Conservation (phyloP, 2,888 invertebrate genomes). For the Cactoblastis cactorum region DNA sequence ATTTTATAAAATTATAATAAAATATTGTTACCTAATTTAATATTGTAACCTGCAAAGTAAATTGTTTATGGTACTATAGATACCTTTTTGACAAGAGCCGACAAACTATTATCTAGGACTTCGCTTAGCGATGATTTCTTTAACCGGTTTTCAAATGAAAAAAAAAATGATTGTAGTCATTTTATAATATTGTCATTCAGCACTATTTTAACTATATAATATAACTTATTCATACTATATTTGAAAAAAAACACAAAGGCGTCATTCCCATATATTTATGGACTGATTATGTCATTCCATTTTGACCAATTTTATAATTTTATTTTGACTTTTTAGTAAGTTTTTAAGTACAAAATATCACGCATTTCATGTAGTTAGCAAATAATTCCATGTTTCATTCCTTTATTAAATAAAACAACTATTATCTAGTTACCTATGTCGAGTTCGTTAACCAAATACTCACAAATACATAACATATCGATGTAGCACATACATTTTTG, state of each 20-base stretch:
- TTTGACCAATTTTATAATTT: not conserved
- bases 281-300: conserved; percentile 48
- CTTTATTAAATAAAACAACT: not conserved
- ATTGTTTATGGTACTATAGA: not conserved
- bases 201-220: too few relatives aligned
- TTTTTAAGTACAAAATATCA: conserved; percentile 4
- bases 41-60: not conserved
- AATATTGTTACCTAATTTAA: conserved; percentile 7
- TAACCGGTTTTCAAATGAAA: too few relatives aligned
- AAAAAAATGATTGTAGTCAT: too few relatives aligned
- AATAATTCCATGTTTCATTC: conserved; percentile 17
- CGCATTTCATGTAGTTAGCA: not conserved
- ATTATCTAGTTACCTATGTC: conserved; percentile 9
- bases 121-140: too few relatives aligned
- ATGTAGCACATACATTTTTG: conserved; percentile 21
- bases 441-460: conserved; percentile 36
- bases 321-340: not conserved
- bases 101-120: too few relatives aligned
- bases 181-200: too few relatives aligned
- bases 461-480: conserved; percentile 40
- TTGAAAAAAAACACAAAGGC: not conserved
- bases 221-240: not conserved
- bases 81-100: not conserved
- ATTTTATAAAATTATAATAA: conserved; percentile 32
- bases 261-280: conserved; percentile 15